These are phyloP conservation scores for Apis dorsata DNA, from an alignment of 1,140 invertebrate genomes.

Conservation along the genomic window DNA sequence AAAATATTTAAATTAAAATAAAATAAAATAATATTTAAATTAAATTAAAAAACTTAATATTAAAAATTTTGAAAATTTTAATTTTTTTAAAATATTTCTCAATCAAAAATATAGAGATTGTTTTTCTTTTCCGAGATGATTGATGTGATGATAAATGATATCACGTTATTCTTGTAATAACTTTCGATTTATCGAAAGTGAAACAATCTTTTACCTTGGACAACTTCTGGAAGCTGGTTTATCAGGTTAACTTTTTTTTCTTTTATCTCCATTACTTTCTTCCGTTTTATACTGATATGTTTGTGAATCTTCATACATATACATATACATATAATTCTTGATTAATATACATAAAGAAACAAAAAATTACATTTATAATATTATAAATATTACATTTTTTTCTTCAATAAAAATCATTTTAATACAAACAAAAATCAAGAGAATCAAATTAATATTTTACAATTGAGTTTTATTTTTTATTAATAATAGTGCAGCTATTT, in stretches of 20 bases:
- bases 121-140: not conserved
- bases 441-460: not conserved
- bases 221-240: conserved; percentile 37
- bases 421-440: not conserved
- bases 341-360: too few relatives aligned
- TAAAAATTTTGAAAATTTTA: too few relatives aligned
- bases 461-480: not conserved
- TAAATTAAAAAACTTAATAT: too few relatives aligned
- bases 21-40: too few relatives aligned
- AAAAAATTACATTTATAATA: not conserved
- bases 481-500: not conserved
- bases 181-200: conserved; percentile 48
- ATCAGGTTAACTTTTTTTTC: conserved; percentile 17
- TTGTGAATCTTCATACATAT: not conserved
- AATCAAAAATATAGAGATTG: too few relatives aligned
- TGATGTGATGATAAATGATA: too few relatives aligned
- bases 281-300: not conserved
- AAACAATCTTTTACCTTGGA: conserved; percentile 1
- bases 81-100: too few relatives aligned
- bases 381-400: not conserved
- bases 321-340: too few relatives aligned
- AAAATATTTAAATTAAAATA: too few relatives aligned
- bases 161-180: not conserved
- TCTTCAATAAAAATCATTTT: too few relatives aligned
- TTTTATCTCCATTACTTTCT: not conserved